These are phyloP conservation scores for Diogma glabrata DNA, from an alignment of 2,888 invertebrate species.

Conservation along the genomic window DNA sequence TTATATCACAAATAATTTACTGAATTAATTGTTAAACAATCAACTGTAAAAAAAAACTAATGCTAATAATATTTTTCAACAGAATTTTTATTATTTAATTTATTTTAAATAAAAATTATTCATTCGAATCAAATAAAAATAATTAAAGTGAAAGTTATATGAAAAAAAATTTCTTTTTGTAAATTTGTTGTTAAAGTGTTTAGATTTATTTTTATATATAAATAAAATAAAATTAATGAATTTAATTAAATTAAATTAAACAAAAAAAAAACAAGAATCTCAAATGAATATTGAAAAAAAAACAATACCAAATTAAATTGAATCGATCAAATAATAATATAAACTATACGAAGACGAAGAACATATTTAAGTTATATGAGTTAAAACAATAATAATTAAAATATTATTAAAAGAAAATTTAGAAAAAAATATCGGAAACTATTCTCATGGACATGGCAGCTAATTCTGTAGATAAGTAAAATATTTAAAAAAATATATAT, in stretches of 20 bases:
- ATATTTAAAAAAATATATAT: no score
- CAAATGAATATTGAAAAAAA: conserved; percentile 13
- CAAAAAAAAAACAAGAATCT: conserved; percentile 1
- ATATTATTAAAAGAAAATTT: conserved; percentile 15
- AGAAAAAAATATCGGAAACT: conserved; percentile 25
- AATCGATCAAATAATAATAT: conserved; percentile 9
- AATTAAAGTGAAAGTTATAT: background rate
- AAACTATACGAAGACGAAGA: conserved; percentile 6
- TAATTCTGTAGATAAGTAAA: conserved; percentile 35
- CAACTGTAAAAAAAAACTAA: conserved; percentile 7
- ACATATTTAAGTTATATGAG: conserved; percentile 16
- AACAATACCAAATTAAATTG: conserved; percentile 14
- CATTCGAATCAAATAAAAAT: background rate
- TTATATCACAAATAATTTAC: no score
- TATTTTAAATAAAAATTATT: background rate
- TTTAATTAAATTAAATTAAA: conserved; percentile 21
- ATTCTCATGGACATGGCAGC: conserved; percentile 39
- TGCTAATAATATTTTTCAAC: background rate
- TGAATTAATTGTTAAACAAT: no score
- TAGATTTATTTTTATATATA: conserved; percentile 10
- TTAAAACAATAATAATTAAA: conserved; percentile 14
- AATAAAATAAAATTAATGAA: conserved; percentile 26
- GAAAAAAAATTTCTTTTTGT: background rate
- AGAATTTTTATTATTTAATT: conserved; percentile 7
- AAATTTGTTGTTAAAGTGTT: conserved; percentile 9